Conservation (phyloP, 2,113 vertebrate genomes). For the Cichladusa arquata region DNA sequence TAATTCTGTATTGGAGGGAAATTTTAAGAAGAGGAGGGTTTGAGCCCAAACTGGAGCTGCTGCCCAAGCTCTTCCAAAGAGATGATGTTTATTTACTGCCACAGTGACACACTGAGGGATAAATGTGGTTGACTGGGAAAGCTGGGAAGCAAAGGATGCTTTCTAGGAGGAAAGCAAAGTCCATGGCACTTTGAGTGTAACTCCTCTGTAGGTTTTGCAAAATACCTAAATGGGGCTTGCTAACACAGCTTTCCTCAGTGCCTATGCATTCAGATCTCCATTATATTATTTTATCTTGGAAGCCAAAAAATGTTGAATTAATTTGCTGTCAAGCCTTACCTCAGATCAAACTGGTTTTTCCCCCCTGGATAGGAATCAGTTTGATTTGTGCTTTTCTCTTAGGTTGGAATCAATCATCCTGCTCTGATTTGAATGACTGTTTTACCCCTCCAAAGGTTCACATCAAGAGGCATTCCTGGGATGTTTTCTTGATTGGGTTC, state of each 20-base stretch:
- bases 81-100: neutral
- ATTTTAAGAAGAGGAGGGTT: neutral
- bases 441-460: conserved; percentile 40
- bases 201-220: neutral
- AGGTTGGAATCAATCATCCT: conserved; percentile 32
- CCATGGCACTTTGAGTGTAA: neutral
- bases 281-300: neutral
- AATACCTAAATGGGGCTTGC: neutral
- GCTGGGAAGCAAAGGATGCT: neutral
- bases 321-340: neutral
- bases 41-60: neutral
- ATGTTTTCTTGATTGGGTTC: conserved; percentile 64
- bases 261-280: neutral
- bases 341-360: neutral
- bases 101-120: neutral
- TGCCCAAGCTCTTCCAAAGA: neutral
- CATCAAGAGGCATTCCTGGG: conserved; percentile 56
- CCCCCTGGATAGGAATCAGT: neutral
- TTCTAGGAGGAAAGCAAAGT: neutral
- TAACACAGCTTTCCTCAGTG: neutral
- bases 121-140: neutral
- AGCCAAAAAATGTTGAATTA: neutral
- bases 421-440: conserved; percentile 41
- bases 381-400: conserved; percentile 23
- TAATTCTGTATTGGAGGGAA: conserved; percentile 45